Conservation (phyloP, 2,113 vertebrate genomes). For the Oxyruncus cristatus region DNA sequence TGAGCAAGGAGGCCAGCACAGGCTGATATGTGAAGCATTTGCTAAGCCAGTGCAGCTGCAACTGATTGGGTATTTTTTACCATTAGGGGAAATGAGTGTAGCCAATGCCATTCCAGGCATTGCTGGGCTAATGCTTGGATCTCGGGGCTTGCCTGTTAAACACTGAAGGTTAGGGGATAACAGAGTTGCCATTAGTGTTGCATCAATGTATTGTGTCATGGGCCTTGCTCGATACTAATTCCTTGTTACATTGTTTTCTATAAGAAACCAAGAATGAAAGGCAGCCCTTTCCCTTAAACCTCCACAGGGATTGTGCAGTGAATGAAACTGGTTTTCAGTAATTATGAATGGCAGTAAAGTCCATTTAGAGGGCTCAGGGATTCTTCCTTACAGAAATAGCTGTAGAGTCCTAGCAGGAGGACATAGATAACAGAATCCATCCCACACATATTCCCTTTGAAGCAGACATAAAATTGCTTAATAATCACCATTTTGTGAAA, state of each 20-base stretch:
- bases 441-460: neutral
- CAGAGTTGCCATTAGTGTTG: neutral
- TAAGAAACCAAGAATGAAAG: neutral
- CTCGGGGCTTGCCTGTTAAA: neutral
- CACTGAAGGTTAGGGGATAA: neutral
- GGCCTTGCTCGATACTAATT: neutral
- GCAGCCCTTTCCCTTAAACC: neutral
- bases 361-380: neutral
- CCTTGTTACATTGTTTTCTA: neutral
- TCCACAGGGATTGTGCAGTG: neutral
- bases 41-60: neutral
- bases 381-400: neutral
- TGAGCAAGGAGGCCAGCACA: neutral
- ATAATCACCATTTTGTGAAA: neutral
- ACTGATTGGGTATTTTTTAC: neutral
- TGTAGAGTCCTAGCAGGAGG: neutral
- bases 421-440: neutral
- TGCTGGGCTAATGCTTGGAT: neutral
- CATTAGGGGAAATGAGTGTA: neutral
- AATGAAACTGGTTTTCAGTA: neutral
- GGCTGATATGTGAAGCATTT: neutral
- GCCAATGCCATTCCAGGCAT: neutral
- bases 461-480: neutral
- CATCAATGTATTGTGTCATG: neutral
- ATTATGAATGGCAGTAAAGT: neutral